Conservation (phyloP, 2,888 invertebrate genomes). For the Drosophila lutescens region DNA sequence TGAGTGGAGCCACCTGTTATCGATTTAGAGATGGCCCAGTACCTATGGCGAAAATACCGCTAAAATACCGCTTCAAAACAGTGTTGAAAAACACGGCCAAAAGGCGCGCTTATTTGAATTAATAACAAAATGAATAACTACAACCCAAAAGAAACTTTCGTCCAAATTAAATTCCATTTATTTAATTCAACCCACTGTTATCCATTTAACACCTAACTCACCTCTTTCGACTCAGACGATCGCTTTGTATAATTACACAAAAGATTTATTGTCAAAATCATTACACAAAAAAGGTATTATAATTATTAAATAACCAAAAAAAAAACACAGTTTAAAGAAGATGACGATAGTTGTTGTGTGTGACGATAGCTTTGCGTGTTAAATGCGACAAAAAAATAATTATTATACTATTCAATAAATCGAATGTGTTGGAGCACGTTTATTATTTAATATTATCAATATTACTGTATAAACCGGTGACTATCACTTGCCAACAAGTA, state of each 20-base stretch:
- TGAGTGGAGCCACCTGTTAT: too few relatives aligned
- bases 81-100: background rate
- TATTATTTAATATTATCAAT: conserved; percentile 52
- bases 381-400: conserved; percentile 57
- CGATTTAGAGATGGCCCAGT: background rate
- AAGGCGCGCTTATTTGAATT: background rate
- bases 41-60: background rate
- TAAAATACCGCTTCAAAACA: background rate
- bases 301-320: conserved; percentile 67
- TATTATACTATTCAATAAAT: conserved; percentile 50
- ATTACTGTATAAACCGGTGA: conserved; percentile 71
- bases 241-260: conserved; percentile 62
- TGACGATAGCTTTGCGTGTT: conserved; percentile 44
- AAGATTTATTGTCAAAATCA: conserved; percentile 70
- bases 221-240: background rate
- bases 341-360: conserved; percentile 45
- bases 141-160: too few relatives aligned
- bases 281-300: conserved; percentile 57
- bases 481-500: conserved; percentile 67
- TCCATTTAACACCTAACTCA: too few relatives aligned
- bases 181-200: too few relatives aligned
- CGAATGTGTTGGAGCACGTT: conserved; percentile 32
- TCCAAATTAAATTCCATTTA: background rate
- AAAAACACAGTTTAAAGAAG: conserved; percentile 44
- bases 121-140: too few relatives aligned